phyloP scores from a whole-genome alignment of 2,888 invertebrate genomes.

The Latrodectus elegans region DNA sequence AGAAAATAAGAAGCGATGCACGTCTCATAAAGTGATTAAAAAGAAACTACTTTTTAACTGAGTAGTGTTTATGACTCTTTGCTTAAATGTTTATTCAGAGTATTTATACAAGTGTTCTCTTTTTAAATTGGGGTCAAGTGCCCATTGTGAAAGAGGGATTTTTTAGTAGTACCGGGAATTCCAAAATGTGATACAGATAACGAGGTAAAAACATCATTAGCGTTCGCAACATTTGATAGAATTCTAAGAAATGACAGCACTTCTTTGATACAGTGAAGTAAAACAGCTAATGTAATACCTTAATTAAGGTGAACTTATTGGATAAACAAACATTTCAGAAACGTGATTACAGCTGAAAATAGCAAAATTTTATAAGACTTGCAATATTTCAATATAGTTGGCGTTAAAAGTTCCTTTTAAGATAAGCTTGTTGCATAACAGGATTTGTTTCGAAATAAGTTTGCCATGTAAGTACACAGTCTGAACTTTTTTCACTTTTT shows the following conservation, averaged over 20 bases:
- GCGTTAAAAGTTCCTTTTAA: not conserved
- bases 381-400: not conserved
- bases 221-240: not conserved
- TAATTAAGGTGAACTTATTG: not conserved
- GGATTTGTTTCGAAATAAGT: not conserved
- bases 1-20: constrained; percentile 15
- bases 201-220: constrained; percentile 12
- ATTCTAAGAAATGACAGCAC: not conserved
- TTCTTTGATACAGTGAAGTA: not conserved
- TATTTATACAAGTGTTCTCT: constrained; percentile 38
- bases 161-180: not conserved
- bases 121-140: constrained; percentile 46
- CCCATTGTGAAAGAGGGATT: constrained; percentile 28
- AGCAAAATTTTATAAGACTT: not conserved
- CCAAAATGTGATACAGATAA: constrained; percentile 24
- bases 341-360: too few relatives aligned
- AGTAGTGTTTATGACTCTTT: constrained; percentile 15
- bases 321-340: too few relatives aligned
- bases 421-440: not conserved
- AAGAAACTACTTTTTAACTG: constrained; percentile 4
- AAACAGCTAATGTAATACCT: not conserved
- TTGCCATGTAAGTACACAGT: not conserved
- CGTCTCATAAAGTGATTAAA: constrained; percentile 16
- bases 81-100: constrained; percentile 46
- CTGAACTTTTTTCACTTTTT: not conserved